Evolutionary conservation across 2,113 vertebrate species (phyloP).

Genomic region (Lepus americanus): DNA sequence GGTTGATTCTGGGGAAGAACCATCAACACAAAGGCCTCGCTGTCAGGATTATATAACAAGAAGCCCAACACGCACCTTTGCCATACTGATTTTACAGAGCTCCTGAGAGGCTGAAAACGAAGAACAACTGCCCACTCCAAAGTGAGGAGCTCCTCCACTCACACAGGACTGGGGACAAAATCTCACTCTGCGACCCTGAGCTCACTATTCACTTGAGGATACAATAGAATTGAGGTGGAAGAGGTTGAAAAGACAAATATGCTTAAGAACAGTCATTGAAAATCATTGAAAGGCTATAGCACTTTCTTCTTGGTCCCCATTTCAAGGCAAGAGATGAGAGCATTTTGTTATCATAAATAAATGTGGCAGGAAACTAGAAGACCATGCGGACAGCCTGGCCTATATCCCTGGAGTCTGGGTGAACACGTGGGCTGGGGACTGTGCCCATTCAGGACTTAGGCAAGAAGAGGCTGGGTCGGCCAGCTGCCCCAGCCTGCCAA

Average conservation of each 20-base stretch:
- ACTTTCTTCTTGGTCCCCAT: neutral
- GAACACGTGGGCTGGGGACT: neutral
- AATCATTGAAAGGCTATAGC: neutral
- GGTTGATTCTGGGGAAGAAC: too few relatives aligned
- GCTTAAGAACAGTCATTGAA: neutral
- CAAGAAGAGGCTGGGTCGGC: neutral
- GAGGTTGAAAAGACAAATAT: neutral
- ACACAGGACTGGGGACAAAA: neutral
- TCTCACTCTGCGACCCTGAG: neutral
- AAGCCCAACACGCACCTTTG: neutral
- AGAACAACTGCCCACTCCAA: neutral
- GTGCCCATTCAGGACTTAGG: too few relatives aligned
- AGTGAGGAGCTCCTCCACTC: neutral
- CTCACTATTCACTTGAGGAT: neutral
- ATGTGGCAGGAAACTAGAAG: neutral
- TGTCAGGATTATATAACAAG: too few relatives aligned
- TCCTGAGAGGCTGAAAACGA: neutral
- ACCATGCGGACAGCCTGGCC: neutral
- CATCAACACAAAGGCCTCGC: too few relatives aligned
- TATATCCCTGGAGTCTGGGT: too few relatives aligned
- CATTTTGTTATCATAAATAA: neutral
- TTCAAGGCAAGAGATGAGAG: neutral
- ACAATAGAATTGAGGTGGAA: neutral
- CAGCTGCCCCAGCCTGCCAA: neutral
- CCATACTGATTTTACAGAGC: neutral